Evolutionary conservation across 2,797 vertebrate genomes (phyloP).

Genomic region (Limosa lapponica): DNA sequence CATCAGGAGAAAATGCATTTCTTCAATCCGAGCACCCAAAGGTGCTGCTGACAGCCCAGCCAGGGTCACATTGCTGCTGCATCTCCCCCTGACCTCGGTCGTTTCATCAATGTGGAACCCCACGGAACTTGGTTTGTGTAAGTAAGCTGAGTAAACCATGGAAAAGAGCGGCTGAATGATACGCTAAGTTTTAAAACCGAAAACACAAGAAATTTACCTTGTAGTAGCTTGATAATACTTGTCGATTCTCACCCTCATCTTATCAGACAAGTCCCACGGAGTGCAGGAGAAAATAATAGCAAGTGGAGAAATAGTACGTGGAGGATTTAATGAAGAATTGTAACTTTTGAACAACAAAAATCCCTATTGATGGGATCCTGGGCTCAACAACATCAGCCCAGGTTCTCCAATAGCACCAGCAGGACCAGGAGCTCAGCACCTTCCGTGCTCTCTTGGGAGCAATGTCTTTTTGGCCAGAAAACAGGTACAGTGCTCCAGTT

Average conservation of each 20-base stretch:
- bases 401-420: not conserved
- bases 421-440: not conserved
- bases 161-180: not conserved
- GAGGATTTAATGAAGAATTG: not conserved
- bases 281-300: not conserved
- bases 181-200: not conserved
- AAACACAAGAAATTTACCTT: not conserved
- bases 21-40: not conserved
- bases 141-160: not conserved
- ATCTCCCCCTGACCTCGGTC: accelerated
- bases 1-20: not conserved
- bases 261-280: not conserved
- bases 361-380: accelerated
- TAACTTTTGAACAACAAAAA: not conserved
- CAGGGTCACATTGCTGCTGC: not conserved
- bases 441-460: accelerated
- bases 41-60: not conserved
- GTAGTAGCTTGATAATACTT: not conserved
- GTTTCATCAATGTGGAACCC: not conserved
- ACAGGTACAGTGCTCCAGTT: not conserved
- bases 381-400: not conserved
- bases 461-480: not conserved
- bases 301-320: accelerated
- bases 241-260: not conserved
- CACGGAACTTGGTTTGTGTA: accelerated